phyloP scores from a whole-genome alignment of 1,140 invertebrate species.

The Hylyphantes graminicola region DNA sequence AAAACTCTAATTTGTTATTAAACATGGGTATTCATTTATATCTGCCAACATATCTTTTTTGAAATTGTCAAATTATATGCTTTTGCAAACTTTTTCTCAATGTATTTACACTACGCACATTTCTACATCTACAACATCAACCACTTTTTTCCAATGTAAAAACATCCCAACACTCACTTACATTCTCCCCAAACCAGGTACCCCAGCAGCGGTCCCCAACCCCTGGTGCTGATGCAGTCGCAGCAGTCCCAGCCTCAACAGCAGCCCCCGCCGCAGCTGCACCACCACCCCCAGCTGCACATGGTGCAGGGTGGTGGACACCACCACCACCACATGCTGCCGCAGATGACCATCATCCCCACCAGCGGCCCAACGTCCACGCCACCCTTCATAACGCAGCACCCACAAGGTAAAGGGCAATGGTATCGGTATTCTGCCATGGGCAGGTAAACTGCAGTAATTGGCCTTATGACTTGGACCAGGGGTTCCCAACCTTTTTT shows the following conservation, averaged over 20 bases:
- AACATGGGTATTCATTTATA: too few species aligned
- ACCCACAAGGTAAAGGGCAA: conserved; percentile 35
- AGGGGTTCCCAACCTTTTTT: too few species aligned
- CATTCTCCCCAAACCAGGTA: conserved; percentile 6
- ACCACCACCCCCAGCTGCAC: conserved; percentile 40
- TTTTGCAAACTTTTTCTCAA: too few species aligned
- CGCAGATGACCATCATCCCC: conserved; percentile 46
- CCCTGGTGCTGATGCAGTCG: conserved; percentile 58
- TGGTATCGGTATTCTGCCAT: not conserved
- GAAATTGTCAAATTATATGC: too few species aligned
- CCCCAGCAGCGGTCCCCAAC: conserved; percentile 44
- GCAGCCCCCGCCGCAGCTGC: not conserved
- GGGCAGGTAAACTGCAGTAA: too few species aligned
- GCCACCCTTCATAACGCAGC: conserved; percentile 29
- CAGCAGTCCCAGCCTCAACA: conserved; percentile 10
- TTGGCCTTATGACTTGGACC: too few species aligned
- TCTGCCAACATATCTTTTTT: too few species aligned
- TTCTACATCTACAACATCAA: not conserved
- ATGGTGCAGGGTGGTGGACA: conserved; percentile 51
- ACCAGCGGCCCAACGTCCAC: conserved; percentile 40
- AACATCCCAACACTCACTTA: not conserved
- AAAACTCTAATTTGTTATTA: too few species aligned
- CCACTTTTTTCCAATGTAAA: too few species aligned
- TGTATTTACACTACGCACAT: not conserved
- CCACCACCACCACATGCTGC: conserved; percentile 17